Conservation (phyloP, 2,888 invertebrate species). For the Mactromeris polynyma region DNA sequence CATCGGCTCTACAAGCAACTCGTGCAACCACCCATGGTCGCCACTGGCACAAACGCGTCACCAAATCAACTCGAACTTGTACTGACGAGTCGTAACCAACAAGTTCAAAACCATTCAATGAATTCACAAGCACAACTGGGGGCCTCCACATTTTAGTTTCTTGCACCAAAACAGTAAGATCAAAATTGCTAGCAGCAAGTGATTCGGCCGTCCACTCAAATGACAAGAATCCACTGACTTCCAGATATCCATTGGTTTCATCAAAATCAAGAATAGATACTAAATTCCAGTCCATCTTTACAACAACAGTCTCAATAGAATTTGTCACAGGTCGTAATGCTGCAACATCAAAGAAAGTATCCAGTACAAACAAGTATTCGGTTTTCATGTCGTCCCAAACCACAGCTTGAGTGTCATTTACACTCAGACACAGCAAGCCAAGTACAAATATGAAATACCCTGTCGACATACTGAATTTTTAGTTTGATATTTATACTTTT, state of each 20-base stretch:
- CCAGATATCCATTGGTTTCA: conserved; percentile 61
- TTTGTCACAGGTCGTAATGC: conserved; percentile 46
- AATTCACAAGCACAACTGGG: conserved; percentile 59
- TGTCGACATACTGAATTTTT: neutral
- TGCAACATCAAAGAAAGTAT: neutral
- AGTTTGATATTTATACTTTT: too few species aligned
- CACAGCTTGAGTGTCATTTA: neutral
- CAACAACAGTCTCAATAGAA: conserved; percentile 24
- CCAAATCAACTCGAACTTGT: conserved; percentile 44
- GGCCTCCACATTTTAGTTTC: conserved; percentile 59
- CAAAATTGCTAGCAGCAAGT: neutral
- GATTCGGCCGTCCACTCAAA: conserved; percentile 52
- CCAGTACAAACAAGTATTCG: neutral
- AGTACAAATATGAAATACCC: neutral
- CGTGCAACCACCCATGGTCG: conserved; percentile 56
- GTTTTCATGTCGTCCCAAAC: conserved; percentile 1
- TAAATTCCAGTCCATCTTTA: conserved; percentile 54
- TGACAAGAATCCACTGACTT: conserved; percentile 61
- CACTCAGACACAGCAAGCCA: neutral
- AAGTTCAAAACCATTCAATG: conserved; percentile 47
- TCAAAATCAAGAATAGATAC: conserved; percentile 61
- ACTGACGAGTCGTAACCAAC: conserved; percentile 56
- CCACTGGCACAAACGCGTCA: conserved; percentile 50
- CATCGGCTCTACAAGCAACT: conserved; percentile 57
- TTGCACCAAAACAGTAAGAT: conserved; percentile 34